Evolutionary conservation across 2,113 vertebrate genomes (phyloP).

Genomic region (Indri indri): DNA sequence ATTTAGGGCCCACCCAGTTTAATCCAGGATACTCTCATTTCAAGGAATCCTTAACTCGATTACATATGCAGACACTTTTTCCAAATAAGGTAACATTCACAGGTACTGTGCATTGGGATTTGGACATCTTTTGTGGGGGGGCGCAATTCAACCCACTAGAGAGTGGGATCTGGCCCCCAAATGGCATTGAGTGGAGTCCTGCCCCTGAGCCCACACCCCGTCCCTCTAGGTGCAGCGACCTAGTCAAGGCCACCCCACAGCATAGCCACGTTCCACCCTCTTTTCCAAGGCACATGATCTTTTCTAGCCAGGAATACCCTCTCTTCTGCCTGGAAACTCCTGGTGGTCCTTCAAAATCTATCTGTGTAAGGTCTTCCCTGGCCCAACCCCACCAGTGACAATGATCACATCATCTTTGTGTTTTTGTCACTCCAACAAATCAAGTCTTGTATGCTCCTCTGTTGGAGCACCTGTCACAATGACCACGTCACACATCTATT

Average conservation of each 20-base stretch:
- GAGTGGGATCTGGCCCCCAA: background rate
- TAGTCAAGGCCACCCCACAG: background rate
- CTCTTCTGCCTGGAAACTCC: background rate
- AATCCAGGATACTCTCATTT: background rate
- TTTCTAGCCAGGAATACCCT: background rate
- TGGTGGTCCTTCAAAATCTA: background rate
- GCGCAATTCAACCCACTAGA: background rate
- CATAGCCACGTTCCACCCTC: background rate
- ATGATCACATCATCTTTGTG: background rate
- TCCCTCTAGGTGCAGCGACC: background rate
- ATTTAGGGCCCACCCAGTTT: background rate
- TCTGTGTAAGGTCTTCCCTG: background rate
- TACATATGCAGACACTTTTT: background rate
- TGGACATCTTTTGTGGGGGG: background rate
- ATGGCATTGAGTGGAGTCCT: background rate
- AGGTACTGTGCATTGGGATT: background rate
- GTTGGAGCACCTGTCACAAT: background rate
- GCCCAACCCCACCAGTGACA: background rate
- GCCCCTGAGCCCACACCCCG: background rate
- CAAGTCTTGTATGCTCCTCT: background rate
- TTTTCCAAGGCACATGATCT: background rate
- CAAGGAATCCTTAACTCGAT: background rate
- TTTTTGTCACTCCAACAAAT: background rate
- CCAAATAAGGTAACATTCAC: background rate
- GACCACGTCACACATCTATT: background rate